phyloP scores from a whole-genome alignment of 2,113 vertebrate genomes.

The Rallus limicola region DNA sequence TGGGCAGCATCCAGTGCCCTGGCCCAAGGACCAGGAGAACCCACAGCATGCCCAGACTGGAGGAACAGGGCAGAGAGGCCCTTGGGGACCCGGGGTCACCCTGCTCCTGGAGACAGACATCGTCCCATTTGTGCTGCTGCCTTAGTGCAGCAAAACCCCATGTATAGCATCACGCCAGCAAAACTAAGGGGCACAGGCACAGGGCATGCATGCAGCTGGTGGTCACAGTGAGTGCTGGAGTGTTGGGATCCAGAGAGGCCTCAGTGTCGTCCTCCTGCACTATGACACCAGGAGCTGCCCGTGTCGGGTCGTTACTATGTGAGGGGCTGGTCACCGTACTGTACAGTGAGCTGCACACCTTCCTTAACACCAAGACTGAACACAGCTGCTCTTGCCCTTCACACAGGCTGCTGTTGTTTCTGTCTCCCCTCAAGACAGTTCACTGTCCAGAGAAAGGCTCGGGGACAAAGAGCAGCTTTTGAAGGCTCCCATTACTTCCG shows the following conservation, averaged over 20 bases:
- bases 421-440: neutral
- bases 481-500: conserved; percentile 3
- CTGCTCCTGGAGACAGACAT: neutral
- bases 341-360: neutral
- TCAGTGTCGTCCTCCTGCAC: accelerated
- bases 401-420: neutral
- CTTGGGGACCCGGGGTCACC: neutral
- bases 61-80: neutral
- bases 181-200: accelerated
- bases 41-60: neutral
- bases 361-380: neutral
- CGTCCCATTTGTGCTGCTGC: neutral
- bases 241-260: neutral
- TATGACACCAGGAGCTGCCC: neutral
- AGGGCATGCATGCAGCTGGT: accelerated
- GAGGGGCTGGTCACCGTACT: neutral
- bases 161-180: accelerated
- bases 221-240: neutral
- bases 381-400: neutral
- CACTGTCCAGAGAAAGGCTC: neutral
- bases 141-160: neutral
- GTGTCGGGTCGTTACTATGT: accelerated
- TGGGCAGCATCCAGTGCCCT: accelerated
- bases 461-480: conserved; percentile 42
- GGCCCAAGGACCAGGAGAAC: neutral